phyloP scores from a whole-genome alignment of 2,797 vertebrate genomes.

The Oreochromis mossambicus region DNA sequence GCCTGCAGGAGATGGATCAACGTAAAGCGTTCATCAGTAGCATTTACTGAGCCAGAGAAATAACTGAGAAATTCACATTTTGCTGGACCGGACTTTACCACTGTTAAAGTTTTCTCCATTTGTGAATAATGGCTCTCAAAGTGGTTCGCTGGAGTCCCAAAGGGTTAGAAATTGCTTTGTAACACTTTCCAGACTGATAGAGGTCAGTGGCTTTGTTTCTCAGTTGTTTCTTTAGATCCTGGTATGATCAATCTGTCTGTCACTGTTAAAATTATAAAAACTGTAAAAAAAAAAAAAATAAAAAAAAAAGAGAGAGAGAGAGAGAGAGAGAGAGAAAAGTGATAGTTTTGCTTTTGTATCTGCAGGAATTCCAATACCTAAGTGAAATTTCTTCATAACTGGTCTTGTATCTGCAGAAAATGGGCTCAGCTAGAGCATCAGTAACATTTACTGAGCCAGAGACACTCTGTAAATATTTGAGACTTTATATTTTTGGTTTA shows the following conservation, averaged over 20 bases:
- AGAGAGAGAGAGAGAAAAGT: background rate
- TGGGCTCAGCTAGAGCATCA: background rate
- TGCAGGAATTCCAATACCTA: background rate
- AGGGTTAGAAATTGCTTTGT: background rate
- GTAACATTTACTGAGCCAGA: background rate
- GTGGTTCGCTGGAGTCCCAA: background rate
- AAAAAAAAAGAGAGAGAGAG: no score
- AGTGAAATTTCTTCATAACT: background rate
- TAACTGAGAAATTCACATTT: background rate
- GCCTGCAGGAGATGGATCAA: background rate
- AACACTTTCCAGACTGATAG: background rate
- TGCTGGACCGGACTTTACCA: background rate
- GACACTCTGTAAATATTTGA: background rate
- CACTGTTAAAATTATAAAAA: background rate
- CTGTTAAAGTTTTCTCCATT: background rate
- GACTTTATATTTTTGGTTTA: background rate
- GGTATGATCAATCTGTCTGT: background rate
- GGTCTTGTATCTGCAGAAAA: background rate
- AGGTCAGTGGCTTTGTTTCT: background rate
- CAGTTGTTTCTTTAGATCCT: background rate
- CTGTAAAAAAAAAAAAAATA: background rate
- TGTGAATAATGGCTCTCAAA: background rate
- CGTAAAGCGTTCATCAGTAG: background rate
- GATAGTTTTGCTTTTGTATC: background rate
- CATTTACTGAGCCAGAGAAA: background rate